phyloP scores from a whole-genome alignment of 1,140 invertebrate genomes.

The Lepidurus couesii region DNA sequence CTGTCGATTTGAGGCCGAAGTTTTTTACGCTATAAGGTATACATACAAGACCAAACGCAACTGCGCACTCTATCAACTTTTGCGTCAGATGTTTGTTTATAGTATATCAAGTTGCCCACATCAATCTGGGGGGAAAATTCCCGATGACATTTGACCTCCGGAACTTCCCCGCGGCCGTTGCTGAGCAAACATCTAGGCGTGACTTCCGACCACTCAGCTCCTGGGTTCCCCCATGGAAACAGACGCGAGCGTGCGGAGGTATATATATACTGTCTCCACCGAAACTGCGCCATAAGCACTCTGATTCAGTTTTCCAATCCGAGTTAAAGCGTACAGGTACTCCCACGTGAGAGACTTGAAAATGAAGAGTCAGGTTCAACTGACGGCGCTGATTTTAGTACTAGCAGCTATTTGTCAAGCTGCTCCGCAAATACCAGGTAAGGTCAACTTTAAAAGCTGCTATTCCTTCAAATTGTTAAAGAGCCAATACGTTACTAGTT shows the following conservation, averaged over 20 bases:
- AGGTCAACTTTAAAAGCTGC: not conserved
- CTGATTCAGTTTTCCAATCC: too few relatives aligned
- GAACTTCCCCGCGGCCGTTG: not conserved
- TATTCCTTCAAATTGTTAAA: too few relatives aligned
- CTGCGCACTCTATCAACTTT: too few relatives aligned
- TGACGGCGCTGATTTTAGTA: not conserved
- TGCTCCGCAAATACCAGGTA: not conserved
- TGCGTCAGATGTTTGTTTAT: too few relatives aligned
- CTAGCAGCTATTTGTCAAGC: not conserved
- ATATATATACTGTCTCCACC: too few relatives aligned
- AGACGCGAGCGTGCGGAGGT: not conserved
- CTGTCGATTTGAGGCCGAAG: too few relatives aligned
- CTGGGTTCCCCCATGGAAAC: constrained; percentile 12
- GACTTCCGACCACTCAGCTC: not conserved
- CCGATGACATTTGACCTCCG: not conserved
- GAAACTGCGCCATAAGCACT: too few relatives aligned
- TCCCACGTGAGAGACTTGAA: not conserved
- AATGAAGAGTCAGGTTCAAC: not conserved
- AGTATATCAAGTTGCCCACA: too few relatives aligned
- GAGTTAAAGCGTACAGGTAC: not conserved
- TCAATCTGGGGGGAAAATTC: not conserved
- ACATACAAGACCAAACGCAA: too few relatives aligned
- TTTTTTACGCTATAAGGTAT: too few relatives aligned
- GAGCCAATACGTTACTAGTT: too few relatives aligned
- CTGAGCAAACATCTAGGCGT: not conserved